Conservation (phyloP, 2,797 vertebrate species). For the Poeciliopsis presidionis region DNA sequence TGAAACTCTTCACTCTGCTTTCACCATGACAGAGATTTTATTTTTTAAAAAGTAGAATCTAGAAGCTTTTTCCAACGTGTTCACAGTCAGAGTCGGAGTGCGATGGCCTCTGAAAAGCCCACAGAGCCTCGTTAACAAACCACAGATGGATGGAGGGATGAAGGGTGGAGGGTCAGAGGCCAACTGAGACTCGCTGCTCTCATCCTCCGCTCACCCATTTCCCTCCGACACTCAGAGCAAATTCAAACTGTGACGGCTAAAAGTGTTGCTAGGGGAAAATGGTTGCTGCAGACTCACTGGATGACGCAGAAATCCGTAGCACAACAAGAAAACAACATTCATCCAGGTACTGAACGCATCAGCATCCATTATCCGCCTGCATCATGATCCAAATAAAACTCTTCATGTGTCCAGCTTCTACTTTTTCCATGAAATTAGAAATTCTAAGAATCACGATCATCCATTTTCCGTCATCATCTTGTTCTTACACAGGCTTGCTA, state of each 20-base stretch:
- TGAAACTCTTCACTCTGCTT: not conserved
- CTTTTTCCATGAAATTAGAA: not conserved
- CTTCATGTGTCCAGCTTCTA: too few relatives aligned
- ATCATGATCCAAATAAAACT: not conserved
- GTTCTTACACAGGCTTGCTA: not conserved
- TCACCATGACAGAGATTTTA: not conserved
- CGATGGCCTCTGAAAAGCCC: conserved; percentile 9
- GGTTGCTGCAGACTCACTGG: not conserved
- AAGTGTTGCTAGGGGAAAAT: not conserved
- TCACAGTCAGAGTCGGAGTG: conserved; percentile 8
- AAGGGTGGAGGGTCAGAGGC: conserved; percentile 14
- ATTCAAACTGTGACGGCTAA: conserved; percentile 22
- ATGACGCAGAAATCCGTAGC: not conserved
- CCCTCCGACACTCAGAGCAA: not conserved
- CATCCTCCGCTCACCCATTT: conserved; percentile 14
- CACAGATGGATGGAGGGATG: conserved; percentile 60
- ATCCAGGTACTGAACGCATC: not conserved
- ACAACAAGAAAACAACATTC: too few relatives aligned
- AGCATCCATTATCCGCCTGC: not conserved
- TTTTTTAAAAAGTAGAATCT: not conserved
- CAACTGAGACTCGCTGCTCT: conserved; percentile 22
- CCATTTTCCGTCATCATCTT: not conserved
- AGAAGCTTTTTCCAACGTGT: conserved; percentile 2
- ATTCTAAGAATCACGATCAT: not conserved
- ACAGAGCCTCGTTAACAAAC: conserved; percentile 53